Base-by-base conservation (phyloP, 2,797 vertebrate genomes). In the Carapus acus region DNA sequence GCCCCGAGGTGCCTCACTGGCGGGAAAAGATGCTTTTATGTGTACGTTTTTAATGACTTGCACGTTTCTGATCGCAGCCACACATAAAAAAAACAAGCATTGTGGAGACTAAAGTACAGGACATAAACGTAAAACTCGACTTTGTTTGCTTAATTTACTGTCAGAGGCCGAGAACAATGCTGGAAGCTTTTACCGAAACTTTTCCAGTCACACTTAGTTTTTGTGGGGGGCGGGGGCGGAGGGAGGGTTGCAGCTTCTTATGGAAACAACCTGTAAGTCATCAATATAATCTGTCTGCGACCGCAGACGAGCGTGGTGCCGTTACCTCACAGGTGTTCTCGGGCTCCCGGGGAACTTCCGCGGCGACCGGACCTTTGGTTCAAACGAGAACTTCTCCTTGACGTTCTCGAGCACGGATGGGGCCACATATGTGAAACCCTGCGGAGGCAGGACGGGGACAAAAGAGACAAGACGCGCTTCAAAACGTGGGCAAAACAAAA, bases 401-500 rank as follows among this genome's bases (percentile, higher is more conserved):
- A 96, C 89, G 1, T 94, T 97, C 89, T 98, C 94, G 68, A 98
- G 92, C 87, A 97, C 94, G 74, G 94, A 97, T 52, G 93, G 94
- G 82, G 94, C 95, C 83, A 97, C 92, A 6, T 97, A 97, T 1
- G 94, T 97, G 78, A 98, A 98, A 79, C 94, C 94, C 94, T 98
- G 81, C 18, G 54, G 64, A 49, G 53, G 50, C 5, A 9, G 24
- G 24, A 27, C 5, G 24, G 24, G 24, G 24, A 27, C 49, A 49
- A 58, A 53, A 65, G 70, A 47, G 74, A n/a, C n/a, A 3, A 55
- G 17, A 55, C 45, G 43, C 24, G 27, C 58, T 68, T 20, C 60
- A 23, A 81, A 53, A 74, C 62, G 65, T 58, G 55, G 55, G 69
- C 67, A 79, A 83, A 40, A 54, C 11, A 51, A 27, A 27, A 27